Conservation (phyloP, 2,888 invertebrate genomes). For the Napeogenes inachia region DNA sequence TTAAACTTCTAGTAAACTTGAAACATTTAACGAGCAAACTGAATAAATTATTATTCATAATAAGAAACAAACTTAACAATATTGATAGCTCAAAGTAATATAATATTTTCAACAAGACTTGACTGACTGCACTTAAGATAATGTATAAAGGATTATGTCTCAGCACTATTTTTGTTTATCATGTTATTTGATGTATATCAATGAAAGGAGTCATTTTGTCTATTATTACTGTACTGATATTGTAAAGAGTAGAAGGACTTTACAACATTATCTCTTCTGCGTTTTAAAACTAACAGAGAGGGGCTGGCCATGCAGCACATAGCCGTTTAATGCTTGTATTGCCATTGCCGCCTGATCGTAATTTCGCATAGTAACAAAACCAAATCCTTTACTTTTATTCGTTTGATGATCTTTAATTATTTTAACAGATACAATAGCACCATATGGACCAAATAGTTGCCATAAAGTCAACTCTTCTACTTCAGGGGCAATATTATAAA, state of each 20-base stretch:
- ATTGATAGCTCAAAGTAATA: constrained; percentile 76
- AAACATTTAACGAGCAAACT: constrained; percentile 78
- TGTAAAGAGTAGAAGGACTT: constrained; percentile 62
- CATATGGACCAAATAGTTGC: constrained; percentile 76
- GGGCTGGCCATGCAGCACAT: constrained; percentile 69
- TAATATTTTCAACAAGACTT: constrained; percentile 73
- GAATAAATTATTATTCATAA: constrained; percentile 77
- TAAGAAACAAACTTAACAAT: constrained; percentile 77
- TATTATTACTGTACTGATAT: constrained; percentile 75
- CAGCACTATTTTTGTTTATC: constrained; percentile 51
- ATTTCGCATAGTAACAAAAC: constrained; percentile 76
- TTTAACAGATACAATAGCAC: constrained; percentile 77
- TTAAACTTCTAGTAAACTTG: constrained; percentile 77
- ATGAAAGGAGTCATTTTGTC: constrained; percentile 60
- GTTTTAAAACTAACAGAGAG: constrained; percentile 76
- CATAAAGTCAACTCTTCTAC: constrained; percentile 74
- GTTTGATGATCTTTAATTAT: constrained; percentile 76
- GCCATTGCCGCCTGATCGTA: constrained; percentile 77
- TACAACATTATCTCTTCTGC: constrained; percentile 75
- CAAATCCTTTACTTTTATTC: constrained; percentile 76
- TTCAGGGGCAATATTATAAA: constrained; percentile 74
- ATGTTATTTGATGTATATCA: constrained; percentile 63
- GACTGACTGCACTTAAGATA: constrained; percentile 56
- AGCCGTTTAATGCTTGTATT: constrained; percentile 74
- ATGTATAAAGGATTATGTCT: constrained; percentile 53